These are phyloP conservation scores for Sipha maydis DNA, from an alignment of 2,888 invertebrate genomes.

Conservation along the genomic window DNA sequence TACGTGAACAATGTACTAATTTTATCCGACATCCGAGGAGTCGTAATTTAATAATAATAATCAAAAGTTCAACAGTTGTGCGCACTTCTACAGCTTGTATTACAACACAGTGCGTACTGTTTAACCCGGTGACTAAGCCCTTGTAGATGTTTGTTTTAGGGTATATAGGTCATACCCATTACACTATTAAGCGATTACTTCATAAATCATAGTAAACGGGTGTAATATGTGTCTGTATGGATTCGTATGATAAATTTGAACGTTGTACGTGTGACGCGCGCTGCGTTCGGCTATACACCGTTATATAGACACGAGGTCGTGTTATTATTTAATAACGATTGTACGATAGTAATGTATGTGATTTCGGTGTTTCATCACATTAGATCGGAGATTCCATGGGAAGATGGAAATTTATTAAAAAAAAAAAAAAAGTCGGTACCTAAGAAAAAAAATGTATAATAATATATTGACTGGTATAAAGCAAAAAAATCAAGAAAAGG, in stretches of 20 bases:
- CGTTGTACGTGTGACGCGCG: neutral
- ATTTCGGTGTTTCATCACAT: neutral
- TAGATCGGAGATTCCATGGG: no score
- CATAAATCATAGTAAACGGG: neutral
- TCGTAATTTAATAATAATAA: conserved; percentile 12
- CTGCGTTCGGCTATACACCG: neutral
- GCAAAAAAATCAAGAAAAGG: no score
- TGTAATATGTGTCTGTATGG: neutral
- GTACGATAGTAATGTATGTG: neutral
- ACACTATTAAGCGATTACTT: conserved; percentile 21
- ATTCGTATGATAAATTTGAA: conserved; percentile 20
- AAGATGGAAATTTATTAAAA: no score
- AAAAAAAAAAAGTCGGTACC: no score
- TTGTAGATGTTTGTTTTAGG: neutral
- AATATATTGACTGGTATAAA: no score
- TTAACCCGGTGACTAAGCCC: neutral
- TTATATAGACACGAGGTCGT: neutral
- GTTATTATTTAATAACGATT: neutral
- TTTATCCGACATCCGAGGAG: neutral
- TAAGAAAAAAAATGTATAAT: no score
- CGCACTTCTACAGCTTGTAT: neutral
- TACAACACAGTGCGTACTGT: neutral
- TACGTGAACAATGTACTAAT: no score
- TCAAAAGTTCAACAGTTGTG: conserved; percentile 25
- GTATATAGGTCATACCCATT: conserved; percentile 29